Percentiles rank a stretch among this genome's conserved stretches.
Conservation (phyloP, 2,888 invertebrate species). For the Macrosiphum euphorbiae region DNA sequence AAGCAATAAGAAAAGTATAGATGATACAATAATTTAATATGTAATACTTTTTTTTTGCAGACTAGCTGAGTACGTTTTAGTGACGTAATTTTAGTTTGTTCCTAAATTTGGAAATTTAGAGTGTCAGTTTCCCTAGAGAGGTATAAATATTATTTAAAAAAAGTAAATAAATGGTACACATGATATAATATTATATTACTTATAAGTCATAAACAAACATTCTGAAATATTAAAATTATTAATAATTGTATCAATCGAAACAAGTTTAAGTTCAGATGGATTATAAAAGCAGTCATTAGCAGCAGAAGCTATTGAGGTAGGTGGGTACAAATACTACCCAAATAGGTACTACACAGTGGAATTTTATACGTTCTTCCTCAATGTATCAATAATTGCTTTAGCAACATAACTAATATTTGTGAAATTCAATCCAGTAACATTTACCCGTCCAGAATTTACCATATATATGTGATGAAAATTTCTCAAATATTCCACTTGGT, state of each 20-base stretch:
- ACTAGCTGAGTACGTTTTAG: not conserved
- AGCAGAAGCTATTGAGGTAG: not conserved
- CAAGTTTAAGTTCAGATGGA: not conserved
- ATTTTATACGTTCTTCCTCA: not conserved
- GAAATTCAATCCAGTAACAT: constrained; percentile 91
- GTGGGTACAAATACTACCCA: too few species aligned
- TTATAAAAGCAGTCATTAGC: not conserved
- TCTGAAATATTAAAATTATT: not conserved
- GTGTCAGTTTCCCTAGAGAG: not conserved
- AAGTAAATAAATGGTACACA: not conserved
- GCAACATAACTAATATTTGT: constrained; percentile 94
- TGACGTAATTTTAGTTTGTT: not conserved
- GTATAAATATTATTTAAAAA: not conserved
- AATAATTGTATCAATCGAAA: not conserved
- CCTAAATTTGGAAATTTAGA: not conserved
- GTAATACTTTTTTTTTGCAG: not conserved
- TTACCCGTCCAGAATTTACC: too few species aligned
- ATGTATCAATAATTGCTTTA: constrained; percentile 82
- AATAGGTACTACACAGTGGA: too few species aligned
- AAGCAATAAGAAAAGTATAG: not conserved
- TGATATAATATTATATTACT: not conserved
- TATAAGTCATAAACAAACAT: not conserved
- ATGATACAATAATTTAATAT: not conserved
- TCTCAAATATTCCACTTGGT: too few species aligned
- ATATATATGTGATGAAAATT: too few species aligned